Conservation (phyloP, 2,113 vertebrate genomes). For the Azemiops feae region DNA sequence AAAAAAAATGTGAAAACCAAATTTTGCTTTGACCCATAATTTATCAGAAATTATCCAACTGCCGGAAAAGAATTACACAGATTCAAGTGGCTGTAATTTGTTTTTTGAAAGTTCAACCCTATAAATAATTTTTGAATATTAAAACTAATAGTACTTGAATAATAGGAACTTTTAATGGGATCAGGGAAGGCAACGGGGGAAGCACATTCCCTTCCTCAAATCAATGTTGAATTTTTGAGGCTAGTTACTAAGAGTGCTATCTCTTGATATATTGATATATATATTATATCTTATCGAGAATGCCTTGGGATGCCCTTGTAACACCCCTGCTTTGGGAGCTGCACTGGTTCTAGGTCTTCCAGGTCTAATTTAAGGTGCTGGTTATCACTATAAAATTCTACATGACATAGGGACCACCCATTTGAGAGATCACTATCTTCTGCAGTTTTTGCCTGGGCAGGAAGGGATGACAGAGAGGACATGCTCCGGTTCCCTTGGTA, state of each 20-base stretch:
- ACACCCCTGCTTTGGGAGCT: not conserved
- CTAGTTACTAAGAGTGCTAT: rapidly evolving
- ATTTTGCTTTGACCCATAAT: not conserved
- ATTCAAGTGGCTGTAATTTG: not conserved
- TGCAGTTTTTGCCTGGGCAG: not conserved
- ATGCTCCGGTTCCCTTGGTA: not conserved
- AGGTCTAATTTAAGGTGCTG: not conserved
- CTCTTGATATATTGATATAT: not conserved
- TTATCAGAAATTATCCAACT: not conserved
- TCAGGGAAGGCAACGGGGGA: not conserved
- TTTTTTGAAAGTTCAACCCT: not conserved
- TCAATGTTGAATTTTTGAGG: conserved; percentile 8
- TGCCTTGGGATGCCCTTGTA: not conserved
- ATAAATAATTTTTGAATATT: not conserved
- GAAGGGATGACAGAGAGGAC: not conserved
- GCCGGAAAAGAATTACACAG: not conserved
- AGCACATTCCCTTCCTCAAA: not conserved
- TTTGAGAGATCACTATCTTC: not conserved
- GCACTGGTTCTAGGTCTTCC: not conserved
- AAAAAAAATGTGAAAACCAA: conserved; percentile 9
- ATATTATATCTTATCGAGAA: not conserved
- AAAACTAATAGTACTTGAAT: not conserved
- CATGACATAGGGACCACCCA: not conserved
- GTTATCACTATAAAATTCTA: not conserved
- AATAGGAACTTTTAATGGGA: not conserved